phyloP scores from a whole-genome alignment of 2,888 invertebrate genomes.

The Dorcus hopei region DNA sequence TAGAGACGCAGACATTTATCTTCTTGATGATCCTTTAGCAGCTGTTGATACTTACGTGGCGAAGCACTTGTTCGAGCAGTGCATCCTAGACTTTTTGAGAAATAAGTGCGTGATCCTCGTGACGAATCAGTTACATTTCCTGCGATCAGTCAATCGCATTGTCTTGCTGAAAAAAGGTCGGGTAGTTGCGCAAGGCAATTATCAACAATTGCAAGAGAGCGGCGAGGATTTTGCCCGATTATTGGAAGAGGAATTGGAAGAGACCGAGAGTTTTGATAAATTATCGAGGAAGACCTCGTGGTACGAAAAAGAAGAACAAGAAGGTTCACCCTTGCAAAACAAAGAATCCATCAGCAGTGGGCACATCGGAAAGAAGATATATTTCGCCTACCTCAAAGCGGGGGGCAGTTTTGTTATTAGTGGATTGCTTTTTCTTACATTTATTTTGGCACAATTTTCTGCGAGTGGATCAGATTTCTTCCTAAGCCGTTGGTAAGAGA shows the following conservation, averaged over 20 bases:
- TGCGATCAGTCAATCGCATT: slow-evolving; percentile 49
- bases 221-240: slow-evolving; percentile 71
- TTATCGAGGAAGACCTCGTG: slow-evolving; percentile 30
- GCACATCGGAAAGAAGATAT: slow-evolving; percentile 50
- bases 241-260: slow-evolving; percentile 50
- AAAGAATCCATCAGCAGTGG: slow-evolving; percentile 64
- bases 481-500: slow-evolving; percentile 67
- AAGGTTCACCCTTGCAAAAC: slow-evolving; percentile 41
- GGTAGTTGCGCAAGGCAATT: slow-evolving; percentile 61
- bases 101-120: slow-evolving; percentile 68
- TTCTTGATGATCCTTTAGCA: slow-evolving; percentile 83
- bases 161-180: slow-evolving; percentile 55
- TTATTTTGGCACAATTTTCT: slow-evolving; percentile 63
- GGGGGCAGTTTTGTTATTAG: slow-evolving; percentile 66
- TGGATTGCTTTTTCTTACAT: slow-evolving; percentile 59
- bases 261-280: slow-evolving; percentile 36
- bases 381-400: slow-evolving; percentile 67
- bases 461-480: slow-evolving; percentile 78
- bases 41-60: slow-evolving; percentile 87
- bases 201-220: slow-evolving; percentile 63
- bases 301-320: slow-evolving; percentile 34
- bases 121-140: slow-evolving; percentile 67
- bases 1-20: slow-evolving; percentile 74
- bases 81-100: slow-evolving; percentile 59
- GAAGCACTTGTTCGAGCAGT: slow-evolving; percentile 78